Percentiles rank a stretch among this genome's conserved stretches.
These are phyloP conservation scores for Habroteleia sp. DNA, from an alignment of 2,888 invertebrate species.

Conservation along the genomic window DNA sequence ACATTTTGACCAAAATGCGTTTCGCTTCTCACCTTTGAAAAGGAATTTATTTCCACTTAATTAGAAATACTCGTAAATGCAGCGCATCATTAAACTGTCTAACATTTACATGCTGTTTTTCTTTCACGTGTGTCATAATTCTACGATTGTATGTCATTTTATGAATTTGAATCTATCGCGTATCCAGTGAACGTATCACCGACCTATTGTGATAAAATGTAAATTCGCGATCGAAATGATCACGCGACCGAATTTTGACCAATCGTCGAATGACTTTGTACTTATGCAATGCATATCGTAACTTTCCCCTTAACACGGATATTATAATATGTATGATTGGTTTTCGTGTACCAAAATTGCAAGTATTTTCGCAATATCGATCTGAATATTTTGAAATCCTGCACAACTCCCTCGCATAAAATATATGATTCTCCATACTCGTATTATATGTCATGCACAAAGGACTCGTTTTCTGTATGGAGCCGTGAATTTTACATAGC, in stretches of 20 bases:
- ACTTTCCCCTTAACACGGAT: constrained; percentile 13
- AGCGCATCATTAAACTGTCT: no score
- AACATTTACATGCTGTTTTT: no score
- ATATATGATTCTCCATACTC: constrained; percentile 18
- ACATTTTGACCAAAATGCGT: no score
- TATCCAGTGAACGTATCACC: no score
- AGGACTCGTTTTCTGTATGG: constrained; percentile 36
- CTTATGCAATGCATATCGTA: constrained; percentile 28
- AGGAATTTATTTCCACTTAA: no score
- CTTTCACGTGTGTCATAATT: no score
- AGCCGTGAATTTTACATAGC: constrained; percentile 46
- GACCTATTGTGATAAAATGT: no score
- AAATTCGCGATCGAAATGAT: constrained; percentile 12
- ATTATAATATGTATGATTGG: constrained; percentile 27
- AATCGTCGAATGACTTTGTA: constrained; percentile 19
- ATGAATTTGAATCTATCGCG: no score
- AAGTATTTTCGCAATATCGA: constrained; percentile 30
- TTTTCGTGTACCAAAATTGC: constrained; percentile 30
- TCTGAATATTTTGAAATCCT: constrained; percentile 19
- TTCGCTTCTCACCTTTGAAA: no score
- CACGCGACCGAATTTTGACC: constrained; percentile 19
- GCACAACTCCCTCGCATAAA: constrained; percentile 10
- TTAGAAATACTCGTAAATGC: no score
- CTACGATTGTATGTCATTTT: no score
- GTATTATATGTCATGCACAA: constrained; percentile 53